These are phyloP conservation scores for Monochamus alternatus DNA, from an alignment of 2,888 invertebrate species.

Conservation along the genomic window DNA sequence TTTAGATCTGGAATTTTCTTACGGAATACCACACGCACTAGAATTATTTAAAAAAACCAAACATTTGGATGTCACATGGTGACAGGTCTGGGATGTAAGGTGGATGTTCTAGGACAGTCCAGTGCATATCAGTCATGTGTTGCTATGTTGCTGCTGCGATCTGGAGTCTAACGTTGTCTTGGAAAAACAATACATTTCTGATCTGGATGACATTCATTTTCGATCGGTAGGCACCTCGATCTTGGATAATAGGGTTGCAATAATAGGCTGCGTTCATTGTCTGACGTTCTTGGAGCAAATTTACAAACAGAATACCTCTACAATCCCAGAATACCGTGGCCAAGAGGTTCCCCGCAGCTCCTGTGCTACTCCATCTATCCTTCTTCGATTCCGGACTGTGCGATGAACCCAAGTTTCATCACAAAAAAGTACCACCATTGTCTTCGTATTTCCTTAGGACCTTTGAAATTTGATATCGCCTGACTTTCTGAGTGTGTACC, in stretches of 20 bases:
- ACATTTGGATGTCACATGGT: slow-evolving; percentile 57
- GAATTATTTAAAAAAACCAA: slow-evolving; percentile 40
- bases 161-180: slow-evolving; percentile 4
- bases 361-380: no score
- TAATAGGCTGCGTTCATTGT: slow-evolving; percentile 32
- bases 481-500: no score
- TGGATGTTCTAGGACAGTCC: slow-evolving; percentile 48
- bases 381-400: no score
- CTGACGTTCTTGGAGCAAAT: slow-evolving; percentile 28
- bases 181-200: neutral
- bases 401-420: no score
- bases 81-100: slow-evolving; percentile 53
- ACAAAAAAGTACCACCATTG: no score
- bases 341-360: slow-evolving; percentile 11
- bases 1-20: no score
- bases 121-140: neutral
- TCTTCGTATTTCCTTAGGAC: no score
- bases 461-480: no score
- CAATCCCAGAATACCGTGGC: slow-evolving; percentile 28
- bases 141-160: neutral
- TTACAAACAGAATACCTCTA: slow-evolving; percentile 24
- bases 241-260: neutral
- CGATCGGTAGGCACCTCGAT: slow-evolving; percentile 1
- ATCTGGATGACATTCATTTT: neutral
- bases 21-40: no score